Evolutionary conservation across 2,113 vertebrate genomes (phyloP).

Genomic region (Centropristis striata): DNA sequence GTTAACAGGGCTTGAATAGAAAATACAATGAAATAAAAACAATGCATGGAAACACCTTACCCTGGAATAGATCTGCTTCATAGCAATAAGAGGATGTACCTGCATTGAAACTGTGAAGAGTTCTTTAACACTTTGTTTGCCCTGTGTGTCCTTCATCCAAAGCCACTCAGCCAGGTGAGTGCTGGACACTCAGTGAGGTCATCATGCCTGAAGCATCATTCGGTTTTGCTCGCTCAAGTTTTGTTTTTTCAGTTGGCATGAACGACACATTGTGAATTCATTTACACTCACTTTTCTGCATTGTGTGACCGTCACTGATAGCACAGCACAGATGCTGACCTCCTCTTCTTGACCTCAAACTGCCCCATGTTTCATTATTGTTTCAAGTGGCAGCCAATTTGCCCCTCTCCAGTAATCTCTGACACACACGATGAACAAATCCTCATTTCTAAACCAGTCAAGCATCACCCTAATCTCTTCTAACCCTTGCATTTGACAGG

Average conservation of each 20-base stretch:
- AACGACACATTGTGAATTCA: not conserved
- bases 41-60: not conserved
- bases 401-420: slow-evolving; percentile 20
- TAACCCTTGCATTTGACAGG: slow-evolving; percentile 21
- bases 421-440: slow-evolving; percentile 36
- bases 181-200: not conserved
- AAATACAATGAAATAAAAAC: too few relatives aligned
- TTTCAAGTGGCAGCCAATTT: slow-evolving; percentile 15
- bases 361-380: not conserved
- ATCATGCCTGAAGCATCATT: not conserved
- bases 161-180: not conserved
- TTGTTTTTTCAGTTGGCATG: not conserved
- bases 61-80: too few relatives aligned
- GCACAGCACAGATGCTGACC: not conserved
- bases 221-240: not conserved
- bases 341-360: slow-evolving; percentile 12
- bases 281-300: not conserved
- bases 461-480: slow-evolving; percentile 36
- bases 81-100: too few relatives aligned
- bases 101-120: not conserved
- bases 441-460: slow-evolving; percentile 33
- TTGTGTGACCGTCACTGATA: not conserved
- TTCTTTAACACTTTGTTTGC: not conserved
- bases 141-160: not conserved
- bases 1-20: too few relatives aligned